These are phyloP conservation scores for Calameuta filiformis DNA, from an alignment of 2,888 invertebrate species.

Conservation along the genomic window DNA sequence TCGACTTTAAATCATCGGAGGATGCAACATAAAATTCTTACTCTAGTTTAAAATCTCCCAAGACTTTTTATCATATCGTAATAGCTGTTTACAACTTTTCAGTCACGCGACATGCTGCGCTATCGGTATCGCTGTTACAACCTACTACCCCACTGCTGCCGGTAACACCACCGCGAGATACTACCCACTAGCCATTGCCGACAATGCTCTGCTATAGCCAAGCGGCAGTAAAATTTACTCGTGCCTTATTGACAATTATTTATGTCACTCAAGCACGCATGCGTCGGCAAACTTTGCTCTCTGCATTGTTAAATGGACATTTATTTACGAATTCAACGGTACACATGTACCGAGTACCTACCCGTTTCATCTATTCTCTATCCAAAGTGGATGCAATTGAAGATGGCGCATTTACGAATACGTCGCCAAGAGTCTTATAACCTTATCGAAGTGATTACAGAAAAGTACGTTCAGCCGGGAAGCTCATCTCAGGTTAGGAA, in stretches of 20 bases:
- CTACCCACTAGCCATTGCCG: not conserved
- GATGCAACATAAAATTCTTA: not conserved
- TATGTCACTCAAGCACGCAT: not conserved
- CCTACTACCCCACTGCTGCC: not conserved
- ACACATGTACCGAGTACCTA: not conserved
- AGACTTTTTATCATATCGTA: not conserved
- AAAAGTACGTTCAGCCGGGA: not conserved
- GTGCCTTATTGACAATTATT: not conserved
- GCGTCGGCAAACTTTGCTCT: not conserved
- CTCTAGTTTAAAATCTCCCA: not conserved
- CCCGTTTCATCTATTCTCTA: not conserved
- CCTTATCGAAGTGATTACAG: not conserved
- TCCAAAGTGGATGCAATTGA: not conserved
- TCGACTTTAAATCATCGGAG: not conserved
- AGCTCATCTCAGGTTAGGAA: constrained; percentile 15
- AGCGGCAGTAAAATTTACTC: not conserved
- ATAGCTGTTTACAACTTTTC: constrained; percentile 30
- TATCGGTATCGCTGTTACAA: constrained; percentile 9
- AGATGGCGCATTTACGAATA: not conserved
- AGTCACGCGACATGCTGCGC: constrained; percentile 31
- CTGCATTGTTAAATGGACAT: not conserved
- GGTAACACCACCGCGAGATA: not conserved
- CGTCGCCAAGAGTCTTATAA: not conserved
- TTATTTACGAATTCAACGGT: not conserved
- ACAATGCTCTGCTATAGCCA: too few species aligned